Base-by-base conservation (phyloP, 2,888 invertebrate genomes). In the Tinea trinotella region DNA sequence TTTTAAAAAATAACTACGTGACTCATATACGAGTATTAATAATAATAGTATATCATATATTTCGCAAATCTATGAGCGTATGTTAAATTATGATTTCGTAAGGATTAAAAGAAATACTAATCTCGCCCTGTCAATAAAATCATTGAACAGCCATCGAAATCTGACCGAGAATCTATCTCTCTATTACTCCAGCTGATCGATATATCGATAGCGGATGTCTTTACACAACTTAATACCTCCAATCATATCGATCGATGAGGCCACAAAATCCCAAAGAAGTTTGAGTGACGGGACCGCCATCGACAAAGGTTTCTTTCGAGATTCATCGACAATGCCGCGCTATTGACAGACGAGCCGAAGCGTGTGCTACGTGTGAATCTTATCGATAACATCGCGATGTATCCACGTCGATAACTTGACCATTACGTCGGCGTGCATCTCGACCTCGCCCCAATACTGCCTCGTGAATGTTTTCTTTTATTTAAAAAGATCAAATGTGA, bases 331-430 rank as follows among this genome's bases (percentile, higher is more conserved):
- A 82, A 82, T 81, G 82, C 78, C 71, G 71, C 76, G 72, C 77
- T 80, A 80, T 74, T 76, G 79, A 80, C 80, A 78, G 67, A 72
- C 61, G 61, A 68, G 69, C 67, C 66, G 66, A 76, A 77, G 80
- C 83, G 84, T 84, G 84, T 82, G 82, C 82, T 76, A 82, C 73
- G 84, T 84, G 84, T 83, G 84, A 84, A 84, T 83, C 77, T 73
- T 83, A 83, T 85, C 84, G 76, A 78, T 71, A 68, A 62, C 64
- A 80, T 56, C 55, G 52, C 18, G 82, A 82, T 79, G 67, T 71
- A 67, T 68, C 64, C 66, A 67, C 66, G 65, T 78, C 76, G 77
- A 79, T 78, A 80, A 68, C 68, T 78, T 68, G 64, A 67, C 77
- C 75, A 81, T 81, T 81, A 81, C 78, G 49, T 55, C 44, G 56